A percentile compares a stretch with the other conserved stretches of the same genome.
Conservation (phyloP, 1,140 invertebrate species). For the Bombus ignitus region DNA sequence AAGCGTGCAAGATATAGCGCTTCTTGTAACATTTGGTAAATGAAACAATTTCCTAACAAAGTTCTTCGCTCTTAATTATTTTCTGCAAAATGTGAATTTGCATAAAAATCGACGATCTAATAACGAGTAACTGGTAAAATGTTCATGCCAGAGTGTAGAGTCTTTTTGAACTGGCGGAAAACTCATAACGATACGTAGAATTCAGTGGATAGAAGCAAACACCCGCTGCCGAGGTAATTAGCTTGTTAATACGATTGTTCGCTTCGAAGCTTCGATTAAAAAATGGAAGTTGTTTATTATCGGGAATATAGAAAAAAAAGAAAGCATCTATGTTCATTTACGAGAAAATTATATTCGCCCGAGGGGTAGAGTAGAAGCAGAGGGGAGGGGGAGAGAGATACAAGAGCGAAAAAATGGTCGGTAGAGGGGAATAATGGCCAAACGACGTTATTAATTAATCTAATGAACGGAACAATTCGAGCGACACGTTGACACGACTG, state of each 20-base stretch:
- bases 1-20: no score
- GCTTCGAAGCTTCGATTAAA: background rate
- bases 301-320: background rate
- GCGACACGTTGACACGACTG: background rate
- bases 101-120: no score
- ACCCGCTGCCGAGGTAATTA: background rate
- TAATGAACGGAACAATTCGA: constrained; percentile 58
- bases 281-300: background rate
- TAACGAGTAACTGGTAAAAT: no score
- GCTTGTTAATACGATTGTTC: background rate
- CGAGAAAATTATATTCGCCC: background rate
- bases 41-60: no score
- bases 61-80: no score
- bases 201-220: background rate
- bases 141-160: no score
- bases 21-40: no score
- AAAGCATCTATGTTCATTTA: background rate
- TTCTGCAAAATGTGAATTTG: no score
- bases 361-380: background rate
- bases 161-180: background rate
- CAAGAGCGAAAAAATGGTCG: background rate
- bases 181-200: background rate
- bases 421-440: background rate
- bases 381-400: background rate
- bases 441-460: constrained; percentile 59